Evolutionary conservation across 2,888 invertebrate genomes (phyloP), one percentile per base, ranked within the genome.

Genomic region (Tipula confusa): DNA sequence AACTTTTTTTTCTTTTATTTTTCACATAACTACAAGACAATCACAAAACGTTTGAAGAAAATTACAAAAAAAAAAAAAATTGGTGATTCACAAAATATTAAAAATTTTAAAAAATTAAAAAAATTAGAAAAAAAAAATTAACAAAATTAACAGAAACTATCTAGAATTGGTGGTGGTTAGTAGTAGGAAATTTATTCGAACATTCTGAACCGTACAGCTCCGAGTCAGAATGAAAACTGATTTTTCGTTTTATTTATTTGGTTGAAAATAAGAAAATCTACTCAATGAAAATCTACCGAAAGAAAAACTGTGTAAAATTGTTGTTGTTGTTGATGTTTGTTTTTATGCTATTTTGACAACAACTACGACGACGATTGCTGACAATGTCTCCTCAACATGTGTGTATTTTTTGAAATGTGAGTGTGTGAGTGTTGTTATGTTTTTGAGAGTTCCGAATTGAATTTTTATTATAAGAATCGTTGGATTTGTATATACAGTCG

Each of bases 221-320:
- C 24, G 6, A 64, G 64, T 64, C 64, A 64, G 24, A 64, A 24
- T 18, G 18, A 24, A 64, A 64, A 64, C 64, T 64, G 64, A 64
- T 64, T 64, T 64, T 64, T 18, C 6, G 15, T 48, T 18, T 48
- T 48, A 1, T 48, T 48, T 15, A 18, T 18, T 48, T 18, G 18
- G 64, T 64, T 64, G 18, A 24, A n/a, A n/a, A 9, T 64, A 64
- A 64, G 64, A 64, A 64, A 64, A 64, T 64, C 64, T 64, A 64
- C 64, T 64, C 13, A 64, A 64, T 64, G 64, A 64, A 64, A 64
- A 64, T 64, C 64, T 64, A 64, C 64, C 24, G 64, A 64, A 64
- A 24, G 64, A 24, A 24, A 64, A 18, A 64, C 64, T 64, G 24
- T 64, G 64, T 24, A 64, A 64, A 64, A 9, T 24, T 48, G 64